Evolutionary conservation across 2,888 invertebrate species (phyloP).

Genomic region (Lymantria dispar): DNA sequence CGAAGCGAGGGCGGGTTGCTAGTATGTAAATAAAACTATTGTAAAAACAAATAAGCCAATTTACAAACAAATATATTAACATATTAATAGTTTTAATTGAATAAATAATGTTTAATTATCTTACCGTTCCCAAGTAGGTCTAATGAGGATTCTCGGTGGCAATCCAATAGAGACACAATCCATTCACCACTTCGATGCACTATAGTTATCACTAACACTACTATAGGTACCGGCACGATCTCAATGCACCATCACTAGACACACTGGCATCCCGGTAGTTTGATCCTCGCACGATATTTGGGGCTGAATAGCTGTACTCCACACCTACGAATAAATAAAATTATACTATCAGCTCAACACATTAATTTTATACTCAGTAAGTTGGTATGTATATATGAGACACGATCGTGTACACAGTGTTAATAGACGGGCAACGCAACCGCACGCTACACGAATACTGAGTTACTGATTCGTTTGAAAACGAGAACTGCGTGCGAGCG

Average conservation of each 20-base stretch:
- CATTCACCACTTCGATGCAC: constrained; percentile 75
- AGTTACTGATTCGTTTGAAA: constrained; percentile 17
- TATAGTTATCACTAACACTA: constrained; percentile 75
- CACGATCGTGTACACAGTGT: constrained; percentile 15
- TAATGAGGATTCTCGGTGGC: constrained; percentile 71
- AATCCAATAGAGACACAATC: constrained; percentile 79
- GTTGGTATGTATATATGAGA: constrained; percentile 25
- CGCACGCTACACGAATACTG: constrained; percentile 58
- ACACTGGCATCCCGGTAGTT: constrained; percentile 68
- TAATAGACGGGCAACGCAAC: constrained; percentile 44
- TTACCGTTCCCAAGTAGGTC: constrained; percentile 78
- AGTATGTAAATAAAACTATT: too few relatives aligned
- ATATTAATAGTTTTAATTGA: constrained; percentile 15
- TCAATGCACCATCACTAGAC: constrained; percentile 75
- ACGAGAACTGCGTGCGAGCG: constrained; percentile 12
- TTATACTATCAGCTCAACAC: constrained; percentile 50
- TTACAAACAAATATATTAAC: constrained; percentile 16
- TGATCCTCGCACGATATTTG: constrained; percentile 46
- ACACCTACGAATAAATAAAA: constrained; percentile 73
- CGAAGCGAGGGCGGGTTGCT: too few relatives aligned
- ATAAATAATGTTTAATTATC: constrained; percentile 35
- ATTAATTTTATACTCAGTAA: constrained; percentile 44
- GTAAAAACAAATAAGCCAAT: constrained; percentile 19
- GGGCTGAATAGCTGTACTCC: constrained; percentile 36
- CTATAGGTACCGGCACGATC: constrained; percentile 64